These are phyloP conservation scores for Physocephala rufipes DNA, from an alignment of 2,888 invertebrate genomes.

Conservation along the genomic window DNA sequence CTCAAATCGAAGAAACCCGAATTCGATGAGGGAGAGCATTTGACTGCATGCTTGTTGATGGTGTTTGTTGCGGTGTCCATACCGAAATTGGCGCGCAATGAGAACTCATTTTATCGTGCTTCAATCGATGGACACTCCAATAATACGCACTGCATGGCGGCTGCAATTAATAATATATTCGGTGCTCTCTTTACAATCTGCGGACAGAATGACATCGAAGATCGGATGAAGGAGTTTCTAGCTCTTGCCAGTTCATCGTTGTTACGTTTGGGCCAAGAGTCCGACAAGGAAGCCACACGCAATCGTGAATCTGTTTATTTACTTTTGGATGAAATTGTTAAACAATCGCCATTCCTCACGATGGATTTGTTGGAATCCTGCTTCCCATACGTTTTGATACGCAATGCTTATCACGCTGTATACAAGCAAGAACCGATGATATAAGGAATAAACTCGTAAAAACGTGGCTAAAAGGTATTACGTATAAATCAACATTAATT, in stretches of 20 bases:
- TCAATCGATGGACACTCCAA: slow-evolving; percentile 95
- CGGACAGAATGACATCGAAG: slow-evolving; percentile 95
- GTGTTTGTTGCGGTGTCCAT: slow-evolving; percentile 98
- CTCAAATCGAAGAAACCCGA: slow-evolving; percentile 89
- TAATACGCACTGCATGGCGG: slow-evolving; percentile 98
- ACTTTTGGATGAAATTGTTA: slow-evolving; percentile 95
- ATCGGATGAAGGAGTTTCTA: slow-evolving; percentile 95
- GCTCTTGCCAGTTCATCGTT: slow-evolving; percentile 95
- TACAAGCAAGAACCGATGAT: slow-evolving; percentile 83
- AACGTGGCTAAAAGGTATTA: no score
- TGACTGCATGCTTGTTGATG: slow-evolving; percentile 94
- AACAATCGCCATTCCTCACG: slow-evolving; percentile 97
- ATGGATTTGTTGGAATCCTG: slow-evolving; percentile 99
- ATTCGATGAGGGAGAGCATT: slow-evolving; percentile 90
- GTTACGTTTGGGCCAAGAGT: slow-evolving; percentile 92
- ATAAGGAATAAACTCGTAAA: no score
- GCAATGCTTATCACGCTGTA: slow-evolving; percentile 97
- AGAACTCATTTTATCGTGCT: slow-evolving; percentile 87
- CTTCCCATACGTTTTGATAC: slow-evolving; percentile 96
- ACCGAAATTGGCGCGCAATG: slow-evolving; percentile 91
- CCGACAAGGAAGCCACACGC: slow-evolving; percentile 91
- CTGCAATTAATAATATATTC: slow-evolving; percentile 94
- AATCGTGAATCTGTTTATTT: slow-evolving; percentile 98
- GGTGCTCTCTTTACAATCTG: slow-evolving; percentile 97
- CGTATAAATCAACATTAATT: slow-evolving; percentile 23